Evolutionary conservation across 2,797 vertebrate species (phyloP).

Genomic region (Lindbergichthys nudifrons): DNA sequence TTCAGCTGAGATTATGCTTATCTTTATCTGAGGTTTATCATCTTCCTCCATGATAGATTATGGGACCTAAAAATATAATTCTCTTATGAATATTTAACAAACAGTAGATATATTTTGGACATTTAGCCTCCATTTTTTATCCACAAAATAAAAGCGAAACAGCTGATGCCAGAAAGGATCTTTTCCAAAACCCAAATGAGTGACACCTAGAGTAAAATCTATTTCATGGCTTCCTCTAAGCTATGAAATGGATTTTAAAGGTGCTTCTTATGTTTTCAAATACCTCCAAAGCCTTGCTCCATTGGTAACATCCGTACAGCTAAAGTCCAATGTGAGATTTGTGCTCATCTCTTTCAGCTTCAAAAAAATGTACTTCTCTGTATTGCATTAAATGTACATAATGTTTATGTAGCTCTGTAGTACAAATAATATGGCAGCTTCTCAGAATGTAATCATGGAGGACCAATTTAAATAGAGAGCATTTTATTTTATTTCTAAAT

Average conservation of each 20-base stretch:
- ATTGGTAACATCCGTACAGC: neutral
- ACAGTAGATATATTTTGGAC: neutral
- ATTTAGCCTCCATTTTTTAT: neutral
- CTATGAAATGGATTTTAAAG: neutral
- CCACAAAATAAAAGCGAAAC: neutral
- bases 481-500: neutral
- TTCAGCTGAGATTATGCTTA: neutral
- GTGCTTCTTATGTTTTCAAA: neutral
- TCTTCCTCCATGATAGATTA: neutral
- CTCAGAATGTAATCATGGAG: neutral
- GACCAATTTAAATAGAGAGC: neutral
- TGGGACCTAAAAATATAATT: neutral
- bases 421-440: neutral
- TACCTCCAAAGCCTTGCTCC: neutral
- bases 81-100: neutral
- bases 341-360: neutral
- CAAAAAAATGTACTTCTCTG: neutral
- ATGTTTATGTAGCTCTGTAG: neutral
- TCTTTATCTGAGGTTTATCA: neutral
- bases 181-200: neutral
- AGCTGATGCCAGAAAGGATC: neutral
- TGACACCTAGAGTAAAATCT: neutral
- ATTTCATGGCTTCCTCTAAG: neutral
- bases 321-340: neutral
- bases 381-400: neutral